Conservation (phyloP, 2,113 vertebrate species). For the Archocentrus centrarchus region DNA sequence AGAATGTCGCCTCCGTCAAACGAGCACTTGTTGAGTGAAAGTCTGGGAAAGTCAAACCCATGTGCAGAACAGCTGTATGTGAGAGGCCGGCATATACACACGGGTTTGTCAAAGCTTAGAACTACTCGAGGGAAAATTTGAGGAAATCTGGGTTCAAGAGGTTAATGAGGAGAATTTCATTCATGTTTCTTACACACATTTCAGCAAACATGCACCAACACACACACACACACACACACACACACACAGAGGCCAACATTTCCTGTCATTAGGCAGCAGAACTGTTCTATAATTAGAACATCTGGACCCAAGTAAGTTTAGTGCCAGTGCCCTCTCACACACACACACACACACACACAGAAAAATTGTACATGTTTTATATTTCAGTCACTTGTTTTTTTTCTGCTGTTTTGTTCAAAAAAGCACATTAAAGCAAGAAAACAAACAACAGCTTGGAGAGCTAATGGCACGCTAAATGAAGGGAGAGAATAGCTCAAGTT, state of each 20-base stretch:
- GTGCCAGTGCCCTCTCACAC: conserved; percentile 47
- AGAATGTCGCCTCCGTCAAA: background rate
- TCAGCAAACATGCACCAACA: background rate
- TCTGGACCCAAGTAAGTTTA: conserved; percentile 71
- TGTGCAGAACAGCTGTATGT: background rate
- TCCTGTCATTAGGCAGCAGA: conserved; percentile 74
- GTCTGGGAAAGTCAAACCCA: background rate
- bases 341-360: background rate
- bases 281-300: conserved; percentile 75
- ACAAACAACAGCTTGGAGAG: conserved; percentile 79
- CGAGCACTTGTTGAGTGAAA: background rate
- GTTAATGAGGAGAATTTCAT: conserved; percentile 57
- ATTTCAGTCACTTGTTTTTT: conserved; percentile 37
- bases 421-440: conserved; percentile 71
- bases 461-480: conserved; percentile 73
- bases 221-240: background rate
- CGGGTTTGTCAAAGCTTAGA: background rate
- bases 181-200: conserved; percentile 48
- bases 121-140: background rate
- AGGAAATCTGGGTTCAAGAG: conserved; percentile 47
- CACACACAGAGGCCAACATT: conserved; percentile 42
- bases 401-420: conserved; percentile 51
- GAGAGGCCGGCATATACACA: background rate
- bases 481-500: conserved; percentile 53
- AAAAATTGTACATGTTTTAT: conserved; percentile 20